Conservation (phyloP, 2,113 vertebrate genomes). For the Meleagris gallopavo region DNA sequence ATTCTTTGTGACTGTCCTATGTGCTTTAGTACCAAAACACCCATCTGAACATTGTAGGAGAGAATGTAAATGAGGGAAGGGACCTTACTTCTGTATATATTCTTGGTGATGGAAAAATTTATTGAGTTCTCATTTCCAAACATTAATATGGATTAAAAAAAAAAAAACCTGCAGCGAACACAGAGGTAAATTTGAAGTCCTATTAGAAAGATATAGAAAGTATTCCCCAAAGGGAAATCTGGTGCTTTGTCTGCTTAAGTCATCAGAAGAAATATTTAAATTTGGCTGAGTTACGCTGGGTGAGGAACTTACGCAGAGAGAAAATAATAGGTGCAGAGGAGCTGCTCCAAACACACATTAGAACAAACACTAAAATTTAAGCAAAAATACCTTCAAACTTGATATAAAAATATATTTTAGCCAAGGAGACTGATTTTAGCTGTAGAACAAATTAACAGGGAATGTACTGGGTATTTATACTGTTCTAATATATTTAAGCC, state of each 20-base stretch:
- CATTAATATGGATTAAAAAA: background rate
- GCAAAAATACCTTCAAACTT: background rate
- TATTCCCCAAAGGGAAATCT: background rate
- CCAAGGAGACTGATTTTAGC: background rate
- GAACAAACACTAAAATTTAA: background rate
- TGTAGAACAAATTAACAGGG: background rate
- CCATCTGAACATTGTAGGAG: background rate
- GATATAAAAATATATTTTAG: background rate
- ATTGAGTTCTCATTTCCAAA: background rate
- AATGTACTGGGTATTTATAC: background rate
- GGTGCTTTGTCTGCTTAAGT: background rate
- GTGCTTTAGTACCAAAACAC: background rate
- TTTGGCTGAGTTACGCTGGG: background rate
- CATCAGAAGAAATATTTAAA: background rate
- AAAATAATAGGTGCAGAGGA: background rate
- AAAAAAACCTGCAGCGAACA: background rate
- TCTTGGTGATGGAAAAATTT: background rate
- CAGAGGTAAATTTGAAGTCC: fast-evolving
- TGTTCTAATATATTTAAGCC: background rate
- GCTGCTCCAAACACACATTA: background rate
- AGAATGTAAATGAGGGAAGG: background rate
- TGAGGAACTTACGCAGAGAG: background rate
- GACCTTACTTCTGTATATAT: background rate
- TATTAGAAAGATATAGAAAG: background rate
- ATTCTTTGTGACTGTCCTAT: background rate